Evolutionary conservation across 2,113 vertebrate genomes (phyloP), one percentile per base, ranked within the genome.

Genomic region (Podilymbus podiceps): DNA sequence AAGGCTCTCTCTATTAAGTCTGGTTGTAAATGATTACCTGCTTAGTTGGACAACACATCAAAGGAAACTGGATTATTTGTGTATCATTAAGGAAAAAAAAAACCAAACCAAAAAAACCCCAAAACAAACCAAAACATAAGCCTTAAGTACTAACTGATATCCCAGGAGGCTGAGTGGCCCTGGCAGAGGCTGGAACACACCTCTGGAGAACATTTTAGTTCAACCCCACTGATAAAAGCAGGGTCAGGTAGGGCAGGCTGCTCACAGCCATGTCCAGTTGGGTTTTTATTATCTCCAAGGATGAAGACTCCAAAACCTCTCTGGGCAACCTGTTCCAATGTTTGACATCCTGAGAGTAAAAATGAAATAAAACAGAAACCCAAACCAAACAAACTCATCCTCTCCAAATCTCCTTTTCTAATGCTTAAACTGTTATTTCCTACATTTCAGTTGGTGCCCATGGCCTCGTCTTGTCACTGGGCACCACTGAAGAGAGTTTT

Each of bases 101-200:
- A 1, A 1, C n/a, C n/a, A n/a, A n/a, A n/a, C n/a, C n/a, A 38
- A 38, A 38, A 38, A 38, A 38, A 38, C n/a, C n/a, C n/a, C 8
- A 38, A 38, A 38, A 38, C 38, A 38, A 38, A 38, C 0, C 14
- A 15, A 74, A 72, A 8, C 47, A 38, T 44, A 30, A 60, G 52
- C 31, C 63, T 31, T 59, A 44, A 55, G 27, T 38, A 49, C 20
- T 53, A 79, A 88, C 18, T 52, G 55, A 28, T 63, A 60, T 38
- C 25, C 75, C 4, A 6, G 27, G 12, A 85, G 15, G 42, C 35
- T 78, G 35, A 40, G 33, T 20, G 9, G 22, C 62, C n/a, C 19
- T 75, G 22, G 33, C 38, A 80, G 62, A 60, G 27, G 52, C n/a
- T 81, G 46, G n/a, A 72, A 74, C 44, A 88, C 18, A 79, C 56